Conservation (phyloP, 92 coral and sea anemone genomes). For the Parazoanthus swiftii region DNA sequence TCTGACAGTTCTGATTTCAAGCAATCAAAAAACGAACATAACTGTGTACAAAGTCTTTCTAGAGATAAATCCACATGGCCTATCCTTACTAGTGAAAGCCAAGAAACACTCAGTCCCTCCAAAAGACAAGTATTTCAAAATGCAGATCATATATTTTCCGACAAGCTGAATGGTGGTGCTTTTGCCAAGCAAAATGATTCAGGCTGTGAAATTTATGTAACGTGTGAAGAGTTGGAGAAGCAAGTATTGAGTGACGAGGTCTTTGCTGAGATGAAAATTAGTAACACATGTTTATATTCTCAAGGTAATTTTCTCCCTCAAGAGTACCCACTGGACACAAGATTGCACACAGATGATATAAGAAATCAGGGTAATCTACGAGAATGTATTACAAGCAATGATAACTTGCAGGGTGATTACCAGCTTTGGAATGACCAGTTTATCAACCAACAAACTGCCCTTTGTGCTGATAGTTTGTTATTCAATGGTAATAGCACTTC, state of each 20-base stretch:
- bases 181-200: not conserved
- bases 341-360: not conserved
- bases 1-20: not conserved
- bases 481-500: too few species aligned
- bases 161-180: not conserved
- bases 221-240: not conserved
- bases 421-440: not conserved
- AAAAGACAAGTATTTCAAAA: not conserved
- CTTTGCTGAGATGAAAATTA: not conserved
- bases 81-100: not conserved
- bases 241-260: not conserved
- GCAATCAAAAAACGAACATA: not conserved
- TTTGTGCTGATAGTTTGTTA: not conserved
- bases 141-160: not conserved
- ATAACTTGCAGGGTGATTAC: not conserved
- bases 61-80: not conserved
- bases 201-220: not conserved
- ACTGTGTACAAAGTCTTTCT: not conserved
- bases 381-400: not conserved
- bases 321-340: not conserved
- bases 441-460: not conserved
- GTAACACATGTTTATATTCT: not conserved
- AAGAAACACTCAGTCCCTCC: not conserved
- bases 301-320: not conserved
- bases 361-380: not conserved